Percentiles rank a stretch among this genome's conserved stretches.
phyloP scores from a whole-genome alignment of 2,797 vertebrate genomes.

The Eulemur rubriventer region DNA sequence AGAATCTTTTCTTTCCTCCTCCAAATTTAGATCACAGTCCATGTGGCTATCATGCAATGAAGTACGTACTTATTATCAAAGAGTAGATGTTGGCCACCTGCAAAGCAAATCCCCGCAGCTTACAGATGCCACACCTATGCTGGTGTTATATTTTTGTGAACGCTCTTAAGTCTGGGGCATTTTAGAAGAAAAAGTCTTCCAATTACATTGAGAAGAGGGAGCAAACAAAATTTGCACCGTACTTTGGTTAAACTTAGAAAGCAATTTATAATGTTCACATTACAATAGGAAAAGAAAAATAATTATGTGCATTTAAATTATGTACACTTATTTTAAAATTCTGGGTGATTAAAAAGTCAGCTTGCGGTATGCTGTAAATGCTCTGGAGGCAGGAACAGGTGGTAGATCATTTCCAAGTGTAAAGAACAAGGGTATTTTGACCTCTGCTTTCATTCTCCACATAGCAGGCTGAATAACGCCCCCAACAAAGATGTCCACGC shows the following conservation, averaged over 20 bases:
- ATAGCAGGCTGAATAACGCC: neutral
- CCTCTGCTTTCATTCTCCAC: slow-evolving; percentile 43
- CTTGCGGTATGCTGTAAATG: neutral
- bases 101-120: neutral
- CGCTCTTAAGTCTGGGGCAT: slow-evolving; percentile 6
- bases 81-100: neutral
- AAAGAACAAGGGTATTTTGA: slow-evolving; percentile 49
- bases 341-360: slow-evolving; percentile 44
- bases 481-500: neutral
- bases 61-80: neutral
- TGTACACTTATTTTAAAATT: slow-evolving; percentile 56
- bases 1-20: slow-evolving; percentile 9
- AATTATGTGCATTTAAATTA: slow-evolving; percentile 57
- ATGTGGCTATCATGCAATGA: neutral
- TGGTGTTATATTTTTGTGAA: neutral
- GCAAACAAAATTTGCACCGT: neutral
- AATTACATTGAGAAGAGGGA: neutral
- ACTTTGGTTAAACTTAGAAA: slow-evolving; percentile 38
- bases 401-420: neutral
- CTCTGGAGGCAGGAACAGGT: slow-evolving; percentile 49
- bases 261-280: slow-evolving; percentile 25
- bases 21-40: neutral
- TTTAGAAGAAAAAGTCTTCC: neutral
- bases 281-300: slow-evolving; percentile 61
- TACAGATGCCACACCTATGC: neutral